Conservation (phyloP, 2,113 vertebrate species). For the Bostrychus sinensis region DNA sequence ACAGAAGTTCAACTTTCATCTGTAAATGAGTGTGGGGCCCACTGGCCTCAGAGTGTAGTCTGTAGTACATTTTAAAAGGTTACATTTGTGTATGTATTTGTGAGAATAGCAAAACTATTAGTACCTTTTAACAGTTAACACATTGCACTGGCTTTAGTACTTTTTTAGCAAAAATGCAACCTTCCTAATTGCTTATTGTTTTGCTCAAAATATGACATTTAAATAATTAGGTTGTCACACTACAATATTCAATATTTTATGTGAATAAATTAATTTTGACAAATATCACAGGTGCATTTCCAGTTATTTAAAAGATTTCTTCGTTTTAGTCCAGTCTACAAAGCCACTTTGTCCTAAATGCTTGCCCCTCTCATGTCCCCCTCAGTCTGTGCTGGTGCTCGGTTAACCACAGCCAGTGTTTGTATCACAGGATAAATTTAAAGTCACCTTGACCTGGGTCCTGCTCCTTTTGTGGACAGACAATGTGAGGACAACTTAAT, state of each 20-base stretch:
- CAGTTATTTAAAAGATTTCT: not conserved
- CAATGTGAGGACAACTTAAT: conserved; percentile 3
- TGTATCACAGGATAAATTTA: not conserved
- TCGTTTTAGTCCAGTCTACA: not conserved
- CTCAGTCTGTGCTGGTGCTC: not conserved
- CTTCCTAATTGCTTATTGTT: too few relatives aligned
- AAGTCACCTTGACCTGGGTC: conserved; percentile 1
- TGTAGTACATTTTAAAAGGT: too few relatives aligned
- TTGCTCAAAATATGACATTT: too few relatives aligned
- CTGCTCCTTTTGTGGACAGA: not conserved
- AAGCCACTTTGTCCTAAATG: not conserved
- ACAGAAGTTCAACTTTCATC: not conserved
- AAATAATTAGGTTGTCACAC: too few relatives aligned
- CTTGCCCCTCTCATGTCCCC: not conserved
- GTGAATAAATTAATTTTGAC: not conserved
- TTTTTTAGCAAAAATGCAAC: too few relatives aligned
- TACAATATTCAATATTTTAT: too few relatives aligned
- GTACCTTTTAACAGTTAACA: too few relatives aligned
- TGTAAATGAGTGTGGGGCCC: not conserved
- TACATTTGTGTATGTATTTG: too few relatives aligned
- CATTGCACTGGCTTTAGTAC: too few relatives aligned
- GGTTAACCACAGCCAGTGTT: conserved; percentile 12
- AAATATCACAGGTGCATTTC: not conserved
- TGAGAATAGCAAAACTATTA: too few relatives aligned
- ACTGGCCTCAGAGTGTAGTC: too few relatives aligned